phyloP scores from a whole-genome alignment of 2,113 vertebrate species.

The Cygnus buccinator region DNA sequence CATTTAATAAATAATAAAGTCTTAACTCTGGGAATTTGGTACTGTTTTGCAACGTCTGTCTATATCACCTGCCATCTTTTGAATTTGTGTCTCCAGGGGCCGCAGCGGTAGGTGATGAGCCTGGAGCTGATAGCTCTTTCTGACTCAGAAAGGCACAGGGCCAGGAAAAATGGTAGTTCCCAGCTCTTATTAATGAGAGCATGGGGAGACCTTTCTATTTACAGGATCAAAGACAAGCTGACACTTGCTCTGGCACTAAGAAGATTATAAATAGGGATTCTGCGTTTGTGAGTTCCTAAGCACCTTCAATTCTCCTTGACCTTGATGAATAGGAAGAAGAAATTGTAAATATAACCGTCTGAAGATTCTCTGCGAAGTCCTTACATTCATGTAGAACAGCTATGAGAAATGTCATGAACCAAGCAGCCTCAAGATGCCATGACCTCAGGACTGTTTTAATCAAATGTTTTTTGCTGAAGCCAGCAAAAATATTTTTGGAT shows the following conservation, averaged over 20 bases:
- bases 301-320: slow-evolving; percentile 38
- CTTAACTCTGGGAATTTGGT: neutral
- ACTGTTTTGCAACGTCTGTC: neutral
- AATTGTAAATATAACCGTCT: neutral
- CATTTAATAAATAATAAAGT: neutral
- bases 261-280: neutral
- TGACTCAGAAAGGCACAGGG: slow-evolving; percentile 29
- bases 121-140: neutral
- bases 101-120: neutral
- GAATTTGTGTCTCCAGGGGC: neutral
- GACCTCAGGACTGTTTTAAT: neutral
- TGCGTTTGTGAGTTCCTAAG: slow-evolving; percentile 35
- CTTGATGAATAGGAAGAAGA: slow-evolving; percentile 15
- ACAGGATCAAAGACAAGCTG: slow-evolving; percentile 21
- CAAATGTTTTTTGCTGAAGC: neutral
- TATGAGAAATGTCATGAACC: neutral
- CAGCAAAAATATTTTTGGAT: neutral
- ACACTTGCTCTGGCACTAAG: slow-evolving; percentile 24
- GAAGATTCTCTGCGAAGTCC: neutral
- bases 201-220: slow-evolving; percentile 19
- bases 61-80: neutral
- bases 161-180: slow-evolving; percentile 48
- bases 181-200: slow-evolving; percentile 15
- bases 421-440: neutral
- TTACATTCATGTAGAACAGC: neutral